A percentile compares a stretch with the other conserved stretches of the same genome.
phyloP scores from a whole-genome alignment of 2,113 vertebrate species.

The Bufo gargarizans region DNA sequence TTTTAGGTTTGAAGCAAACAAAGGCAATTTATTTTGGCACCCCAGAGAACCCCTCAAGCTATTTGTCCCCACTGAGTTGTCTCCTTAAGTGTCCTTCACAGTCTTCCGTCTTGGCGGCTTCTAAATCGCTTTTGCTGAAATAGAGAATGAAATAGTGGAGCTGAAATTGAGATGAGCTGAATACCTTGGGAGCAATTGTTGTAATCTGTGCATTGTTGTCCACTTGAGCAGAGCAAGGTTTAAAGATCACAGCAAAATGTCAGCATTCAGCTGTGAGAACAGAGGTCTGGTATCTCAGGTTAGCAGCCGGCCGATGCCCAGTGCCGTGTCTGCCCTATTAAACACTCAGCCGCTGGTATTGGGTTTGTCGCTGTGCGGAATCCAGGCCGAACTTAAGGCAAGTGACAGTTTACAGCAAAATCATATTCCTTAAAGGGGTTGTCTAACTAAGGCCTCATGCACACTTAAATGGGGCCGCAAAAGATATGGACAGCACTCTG shows the following conservation, averaged over 20 bases:
- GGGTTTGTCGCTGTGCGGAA: neutral
- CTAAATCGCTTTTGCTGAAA: neutral
- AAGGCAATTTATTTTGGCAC: too few species aligned
- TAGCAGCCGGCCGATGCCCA: conserved; percentile 37
- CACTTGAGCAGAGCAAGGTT: conserved; percentile 44
- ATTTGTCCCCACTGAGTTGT: neutral
- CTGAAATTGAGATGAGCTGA: conserved; percentile 4
- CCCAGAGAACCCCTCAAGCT: too few species aligned
- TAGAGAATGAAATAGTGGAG: conserved; percentile 3
- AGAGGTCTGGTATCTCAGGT: conserved; percentile 28
- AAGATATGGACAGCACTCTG: too few species aligned
- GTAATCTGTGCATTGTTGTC: conserved; percentile 47
- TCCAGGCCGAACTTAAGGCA: neutral
- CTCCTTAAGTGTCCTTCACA: neutral
- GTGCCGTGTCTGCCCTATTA: conserved; percentile 49
- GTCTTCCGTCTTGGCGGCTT: neutral
- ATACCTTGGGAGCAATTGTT: conserved; percentile 43
- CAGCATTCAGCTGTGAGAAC: conserved; percentile 48
- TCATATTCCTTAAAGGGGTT: neutral
- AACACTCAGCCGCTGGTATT: neutral
- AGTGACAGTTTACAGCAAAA: neutral
- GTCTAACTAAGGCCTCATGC: too few species aligned
- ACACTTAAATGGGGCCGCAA: too few species aligned
- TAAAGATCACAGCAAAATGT: conserved; percentile 54
- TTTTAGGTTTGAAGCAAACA: too few species aligned